phyloP scores from a whole-genome alignment of 2,888 invertebrate species.

The Cinara cedri region DNA sequence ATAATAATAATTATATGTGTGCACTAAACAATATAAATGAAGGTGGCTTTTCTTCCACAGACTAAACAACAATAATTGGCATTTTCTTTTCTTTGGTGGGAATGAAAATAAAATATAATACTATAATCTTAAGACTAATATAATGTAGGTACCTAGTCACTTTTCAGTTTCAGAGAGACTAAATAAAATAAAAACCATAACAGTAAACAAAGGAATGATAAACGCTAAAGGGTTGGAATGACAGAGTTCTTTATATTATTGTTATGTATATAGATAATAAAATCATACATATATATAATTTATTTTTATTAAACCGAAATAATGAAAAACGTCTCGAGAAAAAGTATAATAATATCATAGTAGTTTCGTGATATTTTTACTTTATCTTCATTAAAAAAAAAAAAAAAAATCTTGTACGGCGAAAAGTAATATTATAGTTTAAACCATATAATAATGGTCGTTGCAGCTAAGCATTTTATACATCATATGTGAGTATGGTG shows the following conservation, averaged over 20 bases:
- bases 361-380: not conserved
- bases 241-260: not conserved
- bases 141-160: not conserved
- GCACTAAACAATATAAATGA: no score
- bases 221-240: not conserved
- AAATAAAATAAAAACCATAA: slow-evolving; percentile 1
- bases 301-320: not conserved
- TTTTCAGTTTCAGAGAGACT: not conserved
- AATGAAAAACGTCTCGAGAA: slow-evolving; percentile 16
- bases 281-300: not conserved
- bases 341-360: not conserved
- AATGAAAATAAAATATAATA: not conserved
- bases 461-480: no score
- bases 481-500: no score
- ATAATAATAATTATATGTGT: no score
- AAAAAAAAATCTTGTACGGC: not conserved
- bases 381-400: slow-evolving; percentile 41
- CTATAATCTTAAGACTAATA: not conserved
- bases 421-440: not conserved
- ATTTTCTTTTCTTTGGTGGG: not conserved
- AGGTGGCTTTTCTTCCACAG: no score
- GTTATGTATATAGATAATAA: not conserved
- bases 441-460: not conserved
- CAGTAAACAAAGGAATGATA: slow-evolving; percentile 6
- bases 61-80: no score